Conservation (phyloP, 2,113 vertebrate genomes). For the Eudorcas thomsonii region DNA sequence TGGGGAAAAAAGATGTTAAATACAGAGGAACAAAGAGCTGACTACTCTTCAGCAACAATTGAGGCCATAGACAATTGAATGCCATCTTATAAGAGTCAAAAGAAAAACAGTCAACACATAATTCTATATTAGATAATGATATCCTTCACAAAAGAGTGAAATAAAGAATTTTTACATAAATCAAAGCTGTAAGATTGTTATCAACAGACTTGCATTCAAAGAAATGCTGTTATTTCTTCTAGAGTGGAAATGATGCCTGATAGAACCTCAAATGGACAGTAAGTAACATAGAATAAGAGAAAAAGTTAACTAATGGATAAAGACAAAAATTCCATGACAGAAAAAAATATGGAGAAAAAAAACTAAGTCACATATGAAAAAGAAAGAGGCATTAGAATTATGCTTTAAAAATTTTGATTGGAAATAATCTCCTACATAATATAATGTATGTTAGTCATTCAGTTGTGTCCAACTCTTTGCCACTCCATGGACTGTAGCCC, state of each 20-base stretch:
- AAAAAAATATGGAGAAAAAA: background rate
- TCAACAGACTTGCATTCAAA: background rate
- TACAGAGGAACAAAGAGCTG: background rate
- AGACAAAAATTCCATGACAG: background rate
- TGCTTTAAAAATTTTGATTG: background rate
- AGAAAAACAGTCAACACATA: background rate
- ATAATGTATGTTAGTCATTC: background rate
- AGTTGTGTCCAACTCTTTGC: background rate
- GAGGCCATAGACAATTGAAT: background rate
- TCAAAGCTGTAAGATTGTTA: background rate
- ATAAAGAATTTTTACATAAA: background rate
- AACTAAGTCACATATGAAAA: background rate
- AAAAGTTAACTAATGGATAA: background rate
- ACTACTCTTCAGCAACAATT: background rate
- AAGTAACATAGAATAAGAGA: background rate
- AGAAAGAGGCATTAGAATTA: background rate
- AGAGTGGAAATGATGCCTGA: background rate
- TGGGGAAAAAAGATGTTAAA: background rate
- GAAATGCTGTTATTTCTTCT: background rate
- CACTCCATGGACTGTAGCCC: background rate
- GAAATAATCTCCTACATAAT: background rate
- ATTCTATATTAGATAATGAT: background rate
- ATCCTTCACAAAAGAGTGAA: background rate
- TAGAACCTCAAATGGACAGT: background rate
- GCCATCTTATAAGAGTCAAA: background rate